Evolutionary conservation across 1,140 invertebrate species (phyloP).

Genomic region (Matsumurasca onukii): DNA sequence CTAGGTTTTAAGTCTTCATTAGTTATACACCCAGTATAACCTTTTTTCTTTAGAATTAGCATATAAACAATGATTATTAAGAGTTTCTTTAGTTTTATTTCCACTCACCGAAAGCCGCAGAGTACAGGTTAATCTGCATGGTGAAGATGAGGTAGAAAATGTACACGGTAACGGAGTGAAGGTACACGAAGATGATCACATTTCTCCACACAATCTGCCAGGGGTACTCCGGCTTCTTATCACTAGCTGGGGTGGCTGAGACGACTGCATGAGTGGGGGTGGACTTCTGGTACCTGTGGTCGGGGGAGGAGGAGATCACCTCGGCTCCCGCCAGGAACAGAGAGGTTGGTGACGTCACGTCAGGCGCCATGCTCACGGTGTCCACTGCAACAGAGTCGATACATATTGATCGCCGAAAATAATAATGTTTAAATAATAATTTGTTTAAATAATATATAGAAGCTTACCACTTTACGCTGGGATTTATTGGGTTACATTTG

Average conservation of each 20-base stretch:
- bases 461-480: no score
- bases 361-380: constrained; percentile 43
- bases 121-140: constrained; percentile 50
- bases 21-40: no score
- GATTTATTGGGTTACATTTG: no score
- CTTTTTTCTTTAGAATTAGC: no score
- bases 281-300: no score
- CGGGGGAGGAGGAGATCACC: constrained; percentile 39
- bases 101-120: constrained; percentile 57
- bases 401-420: no score
- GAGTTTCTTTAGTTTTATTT: no score
- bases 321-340: constrained; percentile 46
- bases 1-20: no score
- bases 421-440: no score
- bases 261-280: not conserved
- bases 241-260: constrained; percentile 15
- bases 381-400: constrained; percentile 16
- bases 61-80: no score
- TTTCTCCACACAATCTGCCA: constrained; percentile 73
- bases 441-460: no score
- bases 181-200: constrained; percentile 63
- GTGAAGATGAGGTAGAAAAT: constrained; percentile 59
- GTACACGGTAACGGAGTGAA: constrained; percentile 62
- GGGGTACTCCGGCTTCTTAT: constrained; percentile 47
- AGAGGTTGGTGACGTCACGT: constrained; percentile 42